Evolutionary conservation across 2,797 vertebrate genomes (phyloP).

Genomic region (Delichon dasypus): DNA sequence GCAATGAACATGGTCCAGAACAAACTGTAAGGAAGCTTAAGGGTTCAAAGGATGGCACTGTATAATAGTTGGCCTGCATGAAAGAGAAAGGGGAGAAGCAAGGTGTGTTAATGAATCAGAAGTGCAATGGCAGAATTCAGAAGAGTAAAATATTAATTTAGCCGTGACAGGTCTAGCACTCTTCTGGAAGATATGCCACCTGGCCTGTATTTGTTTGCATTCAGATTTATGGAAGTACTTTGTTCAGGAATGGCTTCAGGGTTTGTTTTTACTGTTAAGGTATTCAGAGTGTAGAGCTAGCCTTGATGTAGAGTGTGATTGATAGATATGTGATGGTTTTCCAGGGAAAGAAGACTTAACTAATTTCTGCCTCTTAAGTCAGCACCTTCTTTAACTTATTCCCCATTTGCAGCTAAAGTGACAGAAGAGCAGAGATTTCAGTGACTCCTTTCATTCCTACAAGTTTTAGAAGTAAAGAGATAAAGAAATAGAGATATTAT

Average conservation of each 20-base stretch:
- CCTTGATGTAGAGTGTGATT: background rate
- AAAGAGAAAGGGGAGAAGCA: background rate
- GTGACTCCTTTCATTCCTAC: background rate
- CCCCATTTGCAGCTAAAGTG: background rate
- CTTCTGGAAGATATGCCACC: background rate
- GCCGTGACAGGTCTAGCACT: background rate
- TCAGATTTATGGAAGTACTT: background rate
- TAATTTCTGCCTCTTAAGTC: background rate
- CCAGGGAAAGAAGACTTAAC: background rate
- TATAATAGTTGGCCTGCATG: background rate
- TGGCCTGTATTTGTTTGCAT: background rate
- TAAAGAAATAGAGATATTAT: background rate
- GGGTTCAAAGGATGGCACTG: background rate
- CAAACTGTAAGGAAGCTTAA: background rate
- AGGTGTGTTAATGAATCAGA: background rate
- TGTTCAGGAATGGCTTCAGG: conserved; percentile 8
- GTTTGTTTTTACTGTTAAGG: conserved; percentile 30
- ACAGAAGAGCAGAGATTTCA: background rate
- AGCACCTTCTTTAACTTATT: background rate
- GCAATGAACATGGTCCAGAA: background rate
- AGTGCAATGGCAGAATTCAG: background rate
- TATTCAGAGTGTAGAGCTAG: background rate
- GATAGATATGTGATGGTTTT: background rate
- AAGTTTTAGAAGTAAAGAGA: background rate
- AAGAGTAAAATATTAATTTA: background rate